phyloP scores from a whole-genome alignment of 2,797 vertebrate species.

The Enoplosus armatus region DNA sequence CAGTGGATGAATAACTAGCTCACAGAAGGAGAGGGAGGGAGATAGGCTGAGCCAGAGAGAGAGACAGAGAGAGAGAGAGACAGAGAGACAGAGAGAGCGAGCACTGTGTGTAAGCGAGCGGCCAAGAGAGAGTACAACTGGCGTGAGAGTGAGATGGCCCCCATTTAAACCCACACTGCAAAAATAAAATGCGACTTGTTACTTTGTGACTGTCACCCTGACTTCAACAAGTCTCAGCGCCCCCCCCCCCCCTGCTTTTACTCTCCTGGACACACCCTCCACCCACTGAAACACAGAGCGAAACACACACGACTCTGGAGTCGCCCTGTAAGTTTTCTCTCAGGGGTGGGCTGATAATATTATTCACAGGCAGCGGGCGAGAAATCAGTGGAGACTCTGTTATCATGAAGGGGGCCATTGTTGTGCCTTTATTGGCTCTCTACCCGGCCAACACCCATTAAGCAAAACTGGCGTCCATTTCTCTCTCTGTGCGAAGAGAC shows the following conservation, averaged over 20 bases:
- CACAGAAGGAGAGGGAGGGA: constrained; percentile 73
- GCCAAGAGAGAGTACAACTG: constrained; percentile 28
- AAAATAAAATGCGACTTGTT: constrained; percentile 14
- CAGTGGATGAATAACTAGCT: constrained; percentile 86
- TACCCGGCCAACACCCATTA: constrained; percentile 65
- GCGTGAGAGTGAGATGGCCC: constrained; percentile 31
- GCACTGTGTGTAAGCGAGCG: constrained; percentile 25
- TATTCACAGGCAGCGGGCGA: constrained; percentile 78
- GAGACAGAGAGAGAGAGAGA: constrained; percentile 19
- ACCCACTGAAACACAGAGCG: constrained; percentile 24
- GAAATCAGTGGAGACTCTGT: constrained; percentile 83
- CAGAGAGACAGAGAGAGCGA: constrained; percentile 25
- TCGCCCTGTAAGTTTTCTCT: constrained; percentile 54
- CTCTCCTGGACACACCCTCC: constrained; percentile 37
- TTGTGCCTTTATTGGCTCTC: constrained; percentile 62
- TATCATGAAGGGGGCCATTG: constrained; percentile 83
- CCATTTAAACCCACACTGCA: constrained; percentile 53
- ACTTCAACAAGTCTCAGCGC: constrained; percentile 6
- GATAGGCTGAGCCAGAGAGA: constrained; percentile 48
- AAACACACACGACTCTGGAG: constrained; percentile 26
- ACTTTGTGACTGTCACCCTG: constrained; percentile 18
- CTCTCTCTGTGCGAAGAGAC: constrained; percentile 27
- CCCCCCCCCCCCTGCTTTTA: not conserved
- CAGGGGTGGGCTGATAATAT: constrained; percentile 77
- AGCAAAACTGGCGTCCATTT: constrained; percentile 66